Percentiles rank a stretch among this genome's conserved stretches.
phyloP scores from a whole-genome alignment of 2,113 vertebrate genomes.

The Sclerurus mexicanus region DNA sequence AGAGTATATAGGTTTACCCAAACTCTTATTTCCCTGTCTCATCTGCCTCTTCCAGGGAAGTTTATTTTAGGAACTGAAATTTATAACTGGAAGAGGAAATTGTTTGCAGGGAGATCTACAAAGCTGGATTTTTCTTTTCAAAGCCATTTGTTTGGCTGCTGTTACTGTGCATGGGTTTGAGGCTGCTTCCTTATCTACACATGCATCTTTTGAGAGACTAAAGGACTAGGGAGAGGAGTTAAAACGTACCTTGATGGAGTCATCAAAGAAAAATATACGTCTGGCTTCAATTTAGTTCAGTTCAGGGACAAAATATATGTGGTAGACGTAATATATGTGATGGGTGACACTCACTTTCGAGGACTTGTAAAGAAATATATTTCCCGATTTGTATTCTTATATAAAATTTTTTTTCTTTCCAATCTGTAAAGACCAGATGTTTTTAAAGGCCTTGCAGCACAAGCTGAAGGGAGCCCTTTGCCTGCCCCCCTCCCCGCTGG shows the following conservation, averaged over 20 bases:
- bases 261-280: not conserved
- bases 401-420: not conserved
- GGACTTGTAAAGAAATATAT: not conserved
- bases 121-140: not conserved
- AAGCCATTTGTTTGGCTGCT: not conserved
- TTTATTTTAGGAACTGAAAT: not conserved
- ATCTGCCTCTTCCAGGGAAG: not conserved
- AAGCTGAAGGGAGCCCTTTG: not conserved
- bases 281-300: slow-evolving; percentile 20
- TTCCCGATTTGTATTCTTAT: not conserved
- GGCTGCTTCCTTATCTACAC: not conserved
- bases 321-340: not conserved
- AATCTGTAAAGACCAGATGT: not conserved
- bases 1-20: not conserved
- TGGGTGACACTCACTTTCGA: not conserved
- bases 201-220: not conserved
- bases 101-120: not conserved
- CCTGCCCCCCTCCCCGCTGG: not conserved
- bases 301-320: not conserved
- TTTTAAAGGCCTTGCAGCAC: not conserved
- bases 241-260: slow-evolving; percentile 17
- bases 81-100: slow-evolving; percentile 8
- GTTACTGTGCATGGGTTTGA: not conserved
- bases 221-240: not conserved
- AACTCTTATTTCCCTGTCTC: not conserved